phyloP scores from a whole-genome alignment of 1,140 invertebrate species.

The Muscidifurax raptorellus region DNA sequence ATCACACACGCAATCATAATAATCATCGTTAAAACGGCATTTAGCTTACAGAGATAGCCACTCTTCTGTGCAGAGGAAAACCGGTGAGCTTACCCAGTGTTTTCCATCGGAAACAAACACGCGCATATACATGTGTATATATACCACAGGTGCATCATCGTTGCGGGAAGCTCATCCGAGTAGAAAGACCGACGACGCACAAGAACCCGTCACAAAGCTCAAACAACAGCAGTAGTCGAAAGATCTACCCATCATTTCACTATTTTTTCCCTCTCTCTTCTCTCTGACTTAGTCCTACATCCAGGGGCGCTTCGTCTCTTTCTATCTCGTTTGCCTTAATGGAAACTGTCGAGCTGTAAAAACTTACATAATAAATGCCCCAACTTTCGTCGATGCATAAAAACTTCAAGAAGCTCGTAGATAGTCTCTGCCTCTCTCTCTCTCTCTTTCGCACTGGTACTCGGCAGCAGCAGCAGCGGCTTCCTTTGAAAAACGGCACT shows the following conservation, averaged over 20 bases:
- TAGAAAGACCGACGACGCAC: not conserved
- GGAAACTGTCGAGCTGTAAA: slow-evolving; percentile 52
- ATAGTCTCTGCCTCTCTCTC: slow-evolving; percentile 19
- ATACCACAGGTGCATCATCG: not conserved
- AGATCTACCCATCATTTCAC: not conserved
- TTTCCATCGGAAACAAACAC: slow-evolving; percentile 13
- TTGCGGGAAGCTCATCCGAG: not conserved
- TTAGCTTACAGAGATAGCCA: too few species aligned
- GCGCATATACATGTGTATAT: too few species aligned
- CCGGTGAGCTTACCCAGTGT: not conserved
- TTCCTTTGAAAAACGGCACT: slow-evolving; percentile 51
- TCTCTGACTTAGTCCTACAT: not conserved
- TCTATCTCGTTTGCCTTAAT: slow-evolving; percentile 41
- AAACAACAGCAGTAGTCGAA: not conserved
- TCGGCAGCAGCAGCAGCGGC: not conserved
- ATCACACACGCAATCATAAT: too few species aligned
- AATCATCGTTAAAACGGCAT: too few species aligned
- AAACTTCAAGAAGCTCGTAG: slow-evolving; percentile 53
- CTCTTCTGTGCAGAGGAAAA: too few species aligned
- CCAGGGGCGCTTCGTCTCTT: not conserved
- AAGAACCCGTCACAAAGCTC: not conserved
- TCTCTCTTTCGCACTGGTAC: not conserved
- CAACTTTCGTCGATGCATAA: slow-evolving; percentile 53
- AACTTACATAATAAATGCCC: slow-evolving; percentile 45
- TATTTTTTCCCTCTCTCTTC: slow-evolving; percentile 7